phyloP scores from a whole-genome alignment of 2,113 vertebrate species.

The Cyanoderma ruficeps region DNA sequence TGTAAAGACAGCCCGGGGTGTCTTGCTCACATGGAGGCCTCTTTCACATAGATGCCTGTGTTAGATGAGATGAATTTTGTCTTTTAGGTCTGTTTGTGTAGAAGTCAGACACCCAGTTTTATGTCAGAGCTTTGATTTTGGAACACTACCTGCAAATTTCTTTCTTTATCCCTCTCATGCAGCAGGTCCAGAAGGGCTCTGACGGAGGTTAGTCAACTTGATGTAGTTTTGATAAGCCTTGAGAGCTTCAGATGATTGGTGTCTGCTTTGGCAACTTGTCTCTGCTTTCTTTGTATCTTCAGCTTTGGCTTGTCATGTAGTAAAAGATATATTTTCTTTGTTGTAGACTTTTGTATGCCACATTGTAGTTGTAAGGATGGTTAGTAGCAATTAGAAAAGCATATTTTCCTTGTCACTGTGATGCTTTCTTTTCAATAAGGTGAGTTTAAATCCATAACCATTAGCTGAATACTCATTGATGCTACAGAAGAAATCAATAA shows the following conservation, averaged over 20 bases:
- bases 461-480: neutral
- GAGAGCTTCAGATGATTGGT: neutral
- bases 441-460: neutral
- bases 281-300: neutral
- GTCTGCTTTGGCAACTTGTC: neutral
- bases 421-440: neutral
- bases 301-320: neutral
- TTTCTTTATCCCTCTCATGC: neutral
- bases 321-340: neutral
- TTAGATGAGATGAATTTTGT: constrained; percentile 3
- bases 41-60: neutral
- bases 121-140: neutral
- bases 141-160: neutral
- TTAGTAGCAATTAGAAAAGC: neutral
- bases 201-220: neutral
- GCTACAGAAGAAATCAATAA: neutral
- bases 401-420: neutral
- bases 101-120: neutral
- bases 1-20: constrained; percentile 5
- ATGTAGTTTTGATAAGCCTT: neutral
- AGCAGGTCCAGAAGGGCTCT: neutral
- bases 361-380: neutral
- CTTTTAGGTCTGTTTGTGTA: neutral
- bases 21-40: neutral
- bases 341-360: neutral